Percentiles rank a stretch among this genome's conserved stretches.
Conservation (phyloP, 1,140 invertebrate species). For the Branchinecta lindahli region DNA sequence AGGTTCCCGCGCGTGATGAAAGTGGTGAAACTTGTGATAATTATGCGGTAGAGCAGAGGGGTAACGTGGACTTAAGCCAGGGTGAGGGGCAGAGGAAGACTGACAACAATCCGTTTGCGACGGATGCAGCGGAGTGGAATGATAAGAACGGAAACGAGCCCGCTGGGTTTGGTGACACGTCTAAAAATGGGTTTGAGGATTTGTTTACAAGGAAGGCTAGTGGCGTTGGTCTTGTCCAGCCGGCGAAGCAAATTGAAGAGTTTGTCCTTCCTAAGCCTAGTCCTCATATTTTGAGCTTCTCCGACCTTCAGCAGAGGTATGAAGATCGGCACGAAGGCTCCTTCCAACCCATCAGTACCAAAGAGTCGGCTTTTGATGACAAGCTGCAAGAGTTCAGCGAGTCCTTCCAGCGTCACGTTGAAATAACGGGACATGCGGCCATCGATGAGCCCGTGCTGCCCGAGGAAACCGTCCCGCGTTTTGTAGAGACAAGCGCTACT, state of each 20-base stretch:
- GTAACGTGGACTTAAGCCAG: not conserved
- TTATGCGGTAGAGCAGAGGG: not conserved
- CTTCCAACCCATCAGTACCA: not conserved
- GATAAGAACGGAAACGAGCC: no score
- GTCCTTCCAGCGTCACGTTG: not conserved
- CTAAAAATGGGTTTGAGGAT: no score
- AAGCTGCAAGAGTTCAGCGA: not conserved
- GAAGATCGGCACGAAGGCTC: not conserved
- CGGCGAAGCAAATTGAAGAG: not conserved
- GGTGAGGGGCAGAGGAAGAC: not conserved
- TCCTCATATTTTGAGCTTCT: not conserved
- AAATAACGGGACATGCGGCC: not conserved
- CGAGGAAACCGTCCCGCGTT: not conserved
- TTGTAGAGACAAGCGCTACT: no score
- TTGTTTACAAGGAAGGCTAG: not conserved
- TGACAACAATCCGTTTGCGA: not conserved
- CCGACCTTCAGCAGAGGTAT: constrained; percentile 5
- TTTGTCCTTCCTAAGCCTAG: not conserved
- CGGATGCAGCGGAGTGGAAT: not conserved
- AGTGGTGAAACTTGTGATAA: not conserved
- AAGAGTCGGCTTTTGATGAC: not conserved
- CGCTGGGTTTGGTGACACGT: no score
- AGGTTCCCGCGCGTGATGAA: not conserved
- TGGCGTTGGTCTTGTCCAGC: not conserved
- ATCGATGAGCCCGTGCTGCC: not conserved